Evolutionary conservation across 2,113 vertebrate species (phyloP).

Genomic region (Cygnus atratus): DNA sequence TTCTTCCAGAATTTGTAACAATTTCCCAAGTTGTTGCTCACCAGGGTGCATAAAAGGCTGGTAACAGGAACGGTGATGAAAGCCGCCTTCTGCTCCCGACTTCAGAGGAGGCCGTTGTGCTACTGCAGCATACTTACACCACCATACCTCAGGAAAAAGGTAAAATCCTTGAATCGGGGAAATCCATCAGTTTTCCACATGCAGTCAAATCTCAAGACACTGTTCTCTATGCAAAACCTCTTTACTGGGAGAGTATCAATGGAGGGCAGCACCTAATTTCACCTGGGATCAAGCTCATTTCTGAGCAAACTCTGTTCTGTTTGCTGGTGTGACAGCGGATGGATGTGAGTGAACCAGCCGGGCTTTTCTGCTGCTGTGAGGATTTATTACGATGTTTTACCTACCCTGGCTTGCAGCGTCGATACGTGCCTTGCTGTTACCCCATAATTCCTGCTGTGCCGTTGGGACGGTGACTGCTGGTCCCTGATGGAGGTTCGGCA

Average conservation of each 20-base stretch:
- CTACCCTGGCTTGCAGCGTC: not conserved
- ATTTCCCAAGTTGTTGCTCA: not conserved
- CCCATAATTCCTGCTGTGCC: not conserved
- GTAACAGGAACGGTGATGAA: not conserved
- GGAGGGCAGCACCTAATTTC: not conserved
- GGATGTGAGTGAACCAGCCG: not conserved
- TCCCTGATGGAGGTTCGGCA: not conserved
- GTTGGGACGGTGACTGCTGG: rapidly evolving
- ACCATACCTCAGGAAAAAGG: not conserved
- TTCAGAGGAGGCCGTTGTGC: not conserved
- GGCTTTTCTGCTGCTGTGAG: not conserved
- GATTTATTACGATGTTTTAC: not conserved
- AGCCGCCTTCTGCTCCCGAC: not conserved
- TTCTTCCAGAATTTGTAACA: not conserved
- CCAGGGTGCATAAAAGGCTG: not conserved
- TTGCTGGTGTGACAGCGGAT: not conserved
- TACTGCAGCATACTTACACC: rapidly evolving
- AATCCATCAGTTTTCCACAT: not conserved
- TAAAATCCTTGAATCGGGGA: not conserved
- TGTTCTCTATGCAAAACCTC: not conserved
- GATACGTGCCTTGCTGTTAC: not conserved
- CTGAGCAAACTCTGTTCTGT: not conserved
- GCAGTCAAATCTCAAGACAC: not conserved
- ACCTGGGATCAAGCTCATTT: not conserved
- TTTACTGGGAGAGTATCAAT: not conserved